phyloP scores from a whole-genome alignment of 2,888 invertebrate species.

The Amphipyra tragopoginis region DNA sequence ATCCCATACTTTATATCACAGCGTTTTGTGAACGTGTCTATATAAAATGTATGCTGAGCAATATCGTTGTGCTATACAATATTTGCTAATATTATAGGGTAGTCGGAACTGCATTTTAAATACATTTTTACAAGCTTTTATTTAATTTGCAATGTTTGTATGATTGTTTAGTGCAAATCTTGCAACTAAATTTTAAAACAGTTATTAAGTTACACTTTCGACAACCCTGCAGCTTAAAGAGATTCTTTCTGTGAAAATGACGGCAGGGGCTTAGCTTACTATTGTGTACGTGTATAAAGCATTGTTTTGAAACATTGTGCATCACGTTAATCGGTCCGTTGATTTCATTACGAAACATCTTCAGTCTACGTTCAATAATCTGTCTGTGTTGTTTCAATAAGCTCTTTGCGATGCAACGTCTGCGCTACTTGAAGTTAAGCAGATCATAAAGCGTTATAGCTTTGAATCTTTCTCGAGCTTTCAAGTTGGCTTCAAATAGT shows the following conservation, averaged over 20 bases:
- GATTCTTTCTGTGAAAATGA: constrained; percentile 27
- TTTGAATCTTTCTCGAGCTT: background rate
- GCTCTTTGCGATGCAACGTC: background rate
- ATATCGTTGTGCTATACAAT: too few relatives aligned
- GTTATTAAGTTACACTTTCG: too few relatives aligned
- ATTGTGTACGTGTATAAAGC: constrained; percentile 25
- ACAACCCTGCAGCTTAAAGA: constrained; percentile 15
- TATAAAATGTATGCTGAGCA: too few relatives aligned
- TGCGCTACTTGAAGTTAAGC: too few relatives aligned
- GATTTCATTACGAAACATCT: constrained; percentile 5
- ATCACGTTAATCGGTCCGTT: constrained; percentile 34
- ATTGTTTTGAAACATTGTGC: constrained; percentile 47
- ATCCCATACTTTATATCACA: too few relatives aligned
- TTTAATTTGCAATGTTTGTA: too few relatives aligned
- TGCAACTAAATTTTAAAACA: too few relatives aligned
- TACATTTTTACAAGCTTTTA: too few relatives aligned
- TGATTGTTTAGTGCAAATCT: too few relatives aligned
- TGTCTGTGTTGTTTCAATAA: background rate
- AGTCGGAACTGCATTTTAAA: too few relatives aligned
- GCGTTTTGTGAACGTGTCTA: too few relatives aligned
- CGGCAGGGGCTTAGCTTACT: constrained; percentile 27
- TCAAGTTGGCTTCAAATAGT: background rate
- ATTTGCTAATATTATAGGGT: too few relatives aligned
- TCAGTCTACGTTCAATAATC: constrained; percentile 23
- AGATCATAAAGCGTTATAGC: background rate